Percentiles rank a stretch among this genome's conserved stretches.
Evolutionary conservation across 2,113 vertebrate genomes (phyloP).

Genomic region (Corythornis madagascariensis): DNA sequence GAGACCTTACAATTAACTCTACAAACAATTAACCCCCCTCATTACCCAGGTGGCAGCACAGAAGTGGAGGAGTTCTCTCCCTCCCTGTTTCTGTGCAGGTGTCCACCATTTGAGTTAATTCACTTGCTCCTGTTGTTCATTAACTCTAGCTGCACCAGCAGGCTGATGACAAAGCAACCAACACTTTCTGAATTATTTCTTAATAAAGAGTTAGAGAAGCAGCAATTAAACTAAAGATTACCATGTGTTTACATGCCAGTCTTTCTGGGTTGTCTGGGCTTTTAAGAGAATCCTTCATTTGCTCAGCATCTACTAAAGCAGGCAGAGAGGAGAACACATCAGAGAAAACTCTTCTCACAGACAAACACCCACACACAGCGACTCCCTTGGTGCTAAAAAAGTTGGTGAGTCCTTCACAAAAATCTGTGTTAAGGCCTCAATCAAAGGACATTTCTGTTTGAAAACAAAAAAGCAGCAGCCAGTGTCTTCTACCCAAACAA

Average conservation of each 20-base stretch:
- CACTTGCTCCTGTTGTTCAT: background rate
- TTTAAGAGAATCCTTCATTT: slow-evolving; percentile 8
- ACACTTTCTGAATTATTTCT: background rate
- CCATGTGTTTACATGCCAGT: slow-evolving; percentile 79
- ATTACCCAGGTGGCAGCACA: background rate
- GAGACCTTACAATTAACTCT: background rate
- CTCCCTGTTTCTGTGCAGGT: background rate
- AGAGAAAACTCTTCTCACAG: background rate
- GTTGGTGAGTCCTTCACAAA: background rate
- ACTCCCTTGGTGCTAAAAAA: background rate
- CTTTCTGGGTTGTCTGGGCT: slow-evolving; percentile 63
- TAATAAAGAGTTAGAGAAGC: background rate
- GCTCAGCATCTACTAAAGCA: background rate
- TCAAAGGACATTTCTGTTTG: background rate
- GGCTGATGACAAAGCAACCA: background rate
- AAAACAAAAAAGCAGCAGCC: background rate
- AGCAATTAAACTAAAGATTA: slow-evolving; percentile 42
- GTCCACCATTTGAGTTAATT: background rate
- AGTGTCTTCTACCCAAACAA: background rate
- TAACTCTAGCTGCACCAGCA: background rate
- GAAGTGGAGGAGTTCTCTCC: background rate
- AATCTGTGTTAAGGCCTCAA: background rate
- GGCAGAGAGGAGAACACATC: background rate
- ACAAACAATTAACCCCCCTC: background rate
- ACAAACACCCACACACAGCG: background rate